Base-by-base conservation (phyloP, 2,888 invertebrate genomes). In the Escarpia spicata region DNA sequence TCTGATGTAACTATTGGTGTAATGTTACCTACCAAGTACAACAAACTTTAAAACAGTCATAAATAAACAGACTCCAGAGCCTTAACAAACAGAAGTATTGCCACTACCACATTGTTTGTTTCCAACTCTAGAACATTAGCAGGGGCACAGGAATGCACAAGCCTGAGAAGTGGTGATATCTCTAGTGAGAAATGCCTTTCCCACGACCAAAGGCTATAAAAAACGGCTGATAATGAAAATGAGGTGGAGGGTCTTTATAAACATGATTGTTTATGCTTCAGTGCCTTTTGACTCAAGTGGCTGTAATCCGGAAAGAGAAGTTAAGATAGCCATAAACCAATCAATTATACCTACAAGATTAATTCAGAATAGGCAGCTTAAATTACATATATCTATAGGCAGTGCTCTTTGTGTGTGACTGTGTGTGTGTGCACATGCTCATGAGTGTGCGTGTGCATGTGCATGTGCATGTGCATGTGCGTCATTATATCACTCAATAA, bases 131-230 rank as follows among this genome's bases (percentile, higher is more conserved):
- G 26, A 75, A 75, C 75, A 26, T 75, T 75, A 75, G 26, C 19
- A n/a, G 75, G 75, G 60, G 75, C 75, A 26, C 75, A 75, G 75
- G 75, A 75, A 75, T 75, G 75, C n/a, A 26, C 19, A 75, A 75
- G 75, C 75, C 75, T 75, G 75, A 75, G 75, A 75, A 75, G 6
- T 26, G 6, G 26, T 75, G 75, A 75, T 75, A 75, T 75, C 75
- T 75, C 75, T 75, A 75, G 75, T 75, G 75, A 75, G 75, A 75
- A 75, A 75, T 75, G 75, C 75, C 75, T 75, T 75, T 75, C 75
- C 75, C 75, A 75, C 75, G 75, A 75, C 75, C 75, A 75, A 75
- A 75, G 75, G 75, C 26, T n/a, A 75, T 75, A 75, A 75, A 37
- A 75, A 75, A 75, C 75, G n/a, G 75, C 75, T 75, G 75, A 75